Percentiles rank a stretch among this genome's conserved stretches.
These are phyloP conservation scores for Gymnothorax reevesii DNA, from an alignment of 2,797 vertebrate genomes.

Conservation along the genomic window DNA sequence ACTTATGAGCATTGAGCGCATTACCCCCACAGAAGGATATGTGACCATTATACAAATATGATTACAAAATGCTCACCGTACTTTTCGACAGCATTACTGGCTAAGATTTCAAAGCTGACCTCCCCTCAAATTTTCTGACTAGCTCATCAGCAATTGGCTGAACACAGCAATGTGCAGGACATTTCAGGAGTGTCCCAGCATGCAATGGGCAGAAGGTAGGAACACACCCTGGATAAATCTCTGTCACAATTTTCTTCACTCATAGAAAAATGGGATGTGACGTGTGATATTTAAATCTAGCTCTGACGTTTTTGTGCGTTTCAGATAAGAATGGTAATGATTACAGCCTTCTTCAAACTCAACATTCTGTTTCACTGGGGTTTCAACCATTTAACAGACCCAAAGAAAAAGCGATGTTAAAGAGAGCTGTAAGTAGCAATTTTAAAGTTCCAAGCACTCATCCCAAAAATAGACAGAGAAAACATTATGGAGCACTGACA, in stretches of 20 bases:
- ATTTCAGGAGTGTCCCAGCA: neutral
- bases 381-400: neutral
- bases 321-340: neutral
- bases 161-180: neutral
- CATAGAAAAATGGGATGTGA: no score
- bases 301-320: neutral
- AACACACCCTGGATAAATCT: no score
- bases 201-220: no score
- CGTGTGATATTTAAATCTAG: no score
- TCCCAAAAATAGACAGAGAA: no score
- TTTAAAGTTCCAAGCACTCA: neutral
- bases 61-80: neutral
- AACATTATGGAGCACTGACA: neutral
- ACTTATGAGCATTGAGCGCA: neutral
- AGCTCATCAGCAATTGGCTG: neutral
- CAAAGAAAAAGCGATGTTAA: neutral
- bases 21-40: neutral
- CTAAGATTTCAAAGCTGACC: neutral
- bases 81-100: neutral
- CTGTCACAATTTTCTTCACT: no score
- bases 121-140: neutral
- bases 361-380: neutral
- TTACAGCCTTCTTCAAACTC: neutral
- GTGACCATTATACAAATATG: slow-evolving; percentile 2
- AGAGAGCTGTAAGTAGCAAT: neutral